Base-by-base conservation (phyloP, 2,113 vertebrate species). In the Menura novaehollandiae region DNA sequence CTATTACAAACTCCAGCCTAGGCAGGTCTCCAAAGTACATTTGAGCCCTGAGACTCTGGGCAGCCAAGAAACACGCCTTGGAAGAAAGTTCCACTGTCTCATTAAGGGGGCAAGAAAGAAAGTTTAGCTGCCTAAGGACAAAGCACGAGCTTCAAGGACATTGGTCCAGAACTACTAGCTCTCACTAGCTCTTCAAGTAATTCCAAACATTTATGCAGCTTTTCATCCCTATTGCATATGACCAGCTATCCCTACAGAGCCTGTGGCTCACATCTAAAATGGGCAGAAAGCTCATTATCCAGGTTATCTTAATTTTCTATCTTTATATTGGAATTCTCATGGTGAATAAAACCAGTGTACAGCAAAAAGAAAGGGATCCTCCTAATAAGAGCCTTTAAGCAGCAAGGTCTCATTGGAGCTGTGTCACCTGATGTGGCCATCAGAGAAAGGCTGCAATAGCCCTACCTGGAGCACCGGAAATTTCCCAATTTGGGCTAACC, bases 381-480 rank as follows among this genome's bases (percentile, higher is more conserved):
- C 32, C 35, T 24, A 26, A 19, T 1, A 10, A 35, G n/a, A 18
- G 14, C 15, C 39, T 46, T 85, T 17, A 62, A 52, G 47, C 16
- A 66, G 22, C 0, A 0, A 43, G 14, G 24, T 60, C 12, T 18
- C 15, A 2, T 2, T 27, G n/a, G 11, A 67, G 7, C 22, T 18
- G 0, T 19, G 2, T 4, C 9, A 17, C 7, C 0, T 24, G 23
- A 35, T 22, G 8, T 17, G 43, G 21, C 39, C 55, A 30, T 5
- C 43, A 35, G 67, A 53, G 47, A 37, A 72, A 49, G 27, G 82
- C 32, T 79, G 20, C 10, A 21, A 1, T 2, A 74, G 60, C 68
- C 4, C 15, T 46, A 0, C 19, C 33, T 79, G 39, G 24, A 68
- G 66, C 17, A 15, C 4, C n/a, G 32, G 37, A 72, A 52, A 16